Conservation (phyloP, 2,113 vertebrate species). For the Mirza zaza region DNA sequence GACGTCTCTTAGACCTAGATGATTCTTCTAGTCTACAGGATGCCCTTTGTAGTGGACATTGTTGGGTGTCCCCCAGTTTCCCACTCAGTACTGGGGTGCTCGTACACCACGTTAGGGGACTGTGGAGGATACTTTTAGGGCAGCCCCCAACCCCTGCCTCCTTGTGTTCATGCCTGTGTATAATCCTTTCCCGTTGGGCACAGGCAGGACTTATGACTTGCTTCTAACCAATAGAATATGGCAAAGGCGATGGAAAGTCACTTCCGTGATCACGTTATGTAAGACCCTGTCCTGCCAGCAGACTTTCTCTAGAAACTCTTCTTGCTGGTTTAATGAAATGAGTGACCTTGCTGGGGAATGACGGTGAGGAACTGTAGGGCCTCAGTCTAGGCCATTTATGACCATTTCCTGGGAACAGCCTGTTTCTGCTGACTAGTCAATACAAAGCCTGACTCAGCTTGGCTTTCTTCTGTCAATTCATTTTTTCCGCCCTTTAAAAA, state of each 20-base stretch:
- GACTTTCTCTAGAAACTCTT: not conserved
- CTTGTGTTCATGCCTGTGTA: not conserved
- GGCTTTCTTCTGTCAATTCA: no score
- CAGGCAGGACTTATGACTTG: not conserved
- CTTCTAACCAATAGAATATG: not conserved
- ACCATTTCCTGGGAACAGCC: not conserved
- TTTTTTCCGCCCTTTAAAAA: no score
- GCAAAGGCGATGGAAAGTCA: not conserved
- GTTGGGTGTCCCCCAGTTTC: rapidly evolving
- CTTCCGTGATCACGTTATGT: not conserved
- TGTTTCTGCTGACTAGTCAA: not conserved
- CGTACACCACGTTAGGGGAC: rapidly evolving
- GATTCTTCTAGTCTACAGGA: not conserved
- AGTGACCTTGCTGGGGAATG: not conserved
- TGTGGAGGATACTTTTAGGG: not conserved
- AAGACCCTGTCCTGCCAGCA: not conserved
- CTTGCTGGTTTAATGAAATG: not conserved
- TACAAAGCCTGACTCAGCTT: no score
- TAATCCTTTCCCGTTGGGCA: not conserved
- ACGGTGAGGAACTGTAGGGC: not conserved
- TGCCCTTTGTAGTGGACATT: no score
- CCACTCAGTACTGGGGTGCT: not conserved
- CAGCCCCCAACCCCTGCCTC: rapidly evolving
- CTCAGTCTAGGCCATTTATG: no score
- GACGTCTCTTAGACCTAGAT: not conserved